Evolutionary conservation across 2,888 invertebrate genomes (phyloP).

Genomic region (Nemotelus nigrinus): DNA sequence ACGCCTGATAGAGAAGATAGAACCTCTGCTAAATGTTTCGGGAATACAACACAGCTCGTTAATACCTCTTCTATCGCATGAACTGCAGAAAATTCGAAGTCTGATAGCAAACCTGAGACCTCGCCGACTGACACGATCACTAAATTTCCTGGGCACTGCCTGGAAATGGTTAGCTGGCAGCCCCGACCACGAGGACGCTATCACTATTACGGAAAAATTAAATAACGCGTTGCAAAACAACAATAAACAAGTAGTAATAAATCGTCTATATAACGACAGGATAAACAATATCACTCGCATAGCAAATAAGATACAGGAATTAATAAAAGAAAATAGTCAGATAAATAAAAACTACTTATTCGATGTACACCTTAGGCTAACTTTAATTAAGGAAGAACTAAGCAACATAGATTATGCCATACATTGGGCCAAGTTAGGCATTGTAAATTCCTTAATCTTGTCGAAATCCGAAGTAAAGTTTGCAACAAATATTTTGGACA

Average conservation of each 20-base stretch:
- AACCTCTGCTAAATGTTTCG: not conserved
- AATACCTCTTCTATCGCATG: not conserved
- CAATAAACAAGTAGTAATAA: not conserved
- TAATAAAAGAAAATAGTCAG: not conserved
- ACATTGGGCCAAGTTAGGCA: too few relatives aligned
- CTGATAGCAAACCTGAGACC: not conserved
- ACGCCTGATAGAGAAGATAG: not conserved
- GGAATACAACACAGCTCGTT: not conserved
- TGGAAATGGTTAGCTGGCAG: not conserved
- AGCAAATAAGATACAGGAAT: not conserved
- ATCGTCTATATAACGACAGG: not conserved
- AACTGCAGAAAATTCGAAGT: not conserved
- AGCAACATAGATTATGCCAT: not conserved
- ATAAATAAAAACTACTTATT: not conserved
- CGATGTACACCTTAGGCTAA: not conserved
- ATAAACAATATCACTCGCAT: not conserved
- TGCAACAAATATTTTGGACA: too few relatives aligned
- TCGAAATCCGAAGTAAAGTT: too few relatives aligned
- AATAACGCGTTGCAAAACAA: too few relatives aligned
- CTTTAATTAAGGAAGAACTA: not conserved
- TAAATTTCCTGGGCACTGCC: not conserved
- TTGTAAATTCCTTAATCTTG: too few relatives aligned
- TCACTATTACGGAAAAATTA: not conserved
- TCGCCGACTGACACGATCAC: not conserved
- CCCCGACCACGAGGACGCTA: not conserved